Conservation (phyloP, 2,113 vertebrate species). For the Synchiropus splendidus region DNA sequence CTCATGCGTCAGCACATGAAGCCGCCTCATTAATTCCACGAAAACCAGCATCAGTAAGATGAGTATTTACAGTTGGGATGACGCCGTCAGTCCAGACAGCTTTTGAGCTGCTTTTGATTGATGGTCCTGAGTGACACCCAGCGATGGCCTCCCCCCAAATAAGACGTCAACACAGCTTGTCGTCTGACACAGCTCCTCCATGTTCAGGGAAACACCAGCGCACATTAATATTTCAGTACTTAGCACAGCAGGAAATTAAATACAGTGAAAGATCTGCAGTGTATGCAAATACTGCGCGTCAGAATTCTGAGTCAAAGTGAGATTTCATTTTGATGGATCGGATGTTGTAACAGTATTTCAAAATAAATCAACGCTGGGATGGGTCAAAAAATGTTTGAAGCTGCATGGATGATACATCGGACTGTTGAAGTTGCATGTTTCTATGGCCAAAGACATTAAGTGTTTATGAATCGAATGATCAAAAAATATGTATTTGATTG, state of each 20-base stretch:
- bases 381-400: too few relatives aligned
- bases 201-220: conserved; percentile 7
- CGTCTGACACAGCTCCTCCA: neutral
- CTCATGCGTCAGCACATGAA: conserved; percentile 48
- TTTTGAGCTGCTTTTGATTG: conserved; percentile 15
- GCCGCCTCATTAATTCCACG: conserved; percentile 59
- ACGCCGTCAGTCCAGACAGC: conserved; percentile 17
- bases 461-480: too few relatives aligned
- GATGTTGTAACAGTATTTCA: too few relatives aligned
- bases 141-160: conserved; percentile 20
- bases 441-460: too few relatives aligned
- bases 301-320: too few relatives aligned
- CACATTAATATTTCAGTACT: conserved; percentile 25
- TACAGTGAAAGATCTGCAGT: conserved; percentile 1
- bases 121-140: conserved; percentile 29
- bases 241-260: conserved; percentile 14
- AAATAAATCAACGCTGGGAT: too few relatives aligned
- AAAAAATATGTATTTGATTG: too few relatives aligned
- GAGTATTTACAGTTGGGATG: conserved; percentile 58
- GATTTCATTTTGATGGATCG: too few relatives aligned
- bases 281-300: too few relatives aligned
- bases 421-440: too few relatives aligned
- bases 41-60: conserved; percentile 58
- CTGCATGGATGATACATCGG: too few relatives aligned
- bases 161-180: conserved; percentile 31